These are phyloP conservation scores for Leptoteleia sp. DNA, from an alignment of 1,140 invertebrate species.

Conservation along the genomic window DNA sequence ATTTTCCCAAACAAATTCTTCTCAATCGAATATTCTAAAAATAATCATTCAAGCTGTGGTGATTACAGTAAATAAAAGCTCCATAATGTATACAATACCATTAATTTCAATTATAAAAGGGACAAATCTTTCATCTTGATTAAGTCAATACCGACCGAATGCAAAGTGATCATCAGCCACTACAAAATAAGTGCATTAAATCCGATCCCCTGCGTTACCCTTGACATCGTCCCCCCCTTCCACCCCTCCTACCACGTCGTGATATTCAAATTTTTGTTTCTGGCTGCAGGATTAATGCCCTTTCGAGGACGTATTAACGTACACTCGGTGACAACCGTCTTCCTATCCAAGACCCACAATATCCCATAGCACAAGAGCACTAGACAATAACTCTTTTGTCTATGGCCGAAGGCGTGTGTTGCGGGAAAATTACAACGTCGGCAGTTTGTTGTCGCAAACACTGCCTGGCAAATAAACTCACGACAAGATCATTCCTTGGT, in stretches of 20 bases:
- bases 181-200: slow-evolving; percentile 34
- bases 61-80: no score
- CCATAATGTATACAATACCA: no score
- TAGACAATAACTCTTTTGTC: slow-evolving; percentile 74
- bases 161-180: no score
- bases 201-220: not conserved
- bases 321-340: slow-evolving; percentile 48
- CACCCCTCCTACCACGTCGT: not conserved
- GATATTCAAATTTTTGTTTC: slow-evolving; percentile 51
- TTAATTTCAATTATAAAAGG: no score
- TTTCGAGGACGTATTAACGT: slow-evolving; percentile 36
- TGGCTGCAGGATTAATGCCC: slow-evolving; percentile 44
- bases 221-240: no score
- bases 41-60: no score
- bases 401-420: slow-evolving; percentile 69
- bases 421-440: slow-evolving; percentile 70
- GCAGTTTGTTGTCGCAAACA: slow-evolving; percentile 64
- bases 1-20: no score
- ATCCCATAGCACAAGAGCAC: slow-evolving; percentile 60
- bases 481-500: slow-evolving; percentile 55
- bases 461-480: slow-evolving; percentile 63
- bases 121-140: no score
- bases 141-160: no score
- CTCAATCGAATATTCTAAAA: no score
- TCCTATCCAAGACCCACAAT: slow-evolving; percentile 53